Base-by-base conservation (phyloP, 2,888 invertebrate species). In the Aporophyla nigra region DNA sequence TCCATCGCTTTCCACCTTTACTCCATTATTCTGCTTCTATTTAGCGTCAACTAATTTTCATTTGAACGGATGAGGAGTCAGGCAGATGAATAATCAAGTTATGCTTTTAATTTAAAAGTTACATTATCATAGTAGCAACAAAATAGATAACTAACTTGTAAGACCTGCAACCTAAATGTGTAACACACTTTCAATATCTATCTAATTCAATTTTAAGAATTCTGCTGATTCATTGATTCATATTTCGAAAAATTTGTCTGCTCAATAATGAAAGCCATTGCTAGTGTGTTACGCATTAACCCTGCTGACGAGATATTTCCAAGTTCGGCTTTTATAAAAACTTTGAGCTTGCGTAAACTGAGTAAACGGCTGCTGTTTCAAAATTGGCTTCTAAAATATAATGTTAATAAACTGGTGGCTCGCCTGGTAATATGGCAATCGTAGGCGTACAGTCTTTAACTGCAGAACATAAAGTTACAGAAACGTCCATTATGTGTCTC, bases 401-500 rank as follows among this genome's bases (percentile, higher is more conserved):
- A 69, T 40, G n/a, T 40, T 59, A 78, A 40, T 46, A 59, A 71
- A 63, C 68, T 71, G 10, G 62, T 59, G 43, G 56, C 59, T 74
- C 21, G 16, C 19, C 53, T 12, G 6, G 40, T 65, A 73, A 69
- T 68, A 71, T 65, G 68, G 66, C 71, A 84, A 49, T 66, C 73
- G 86, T 82, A 76, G 78, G 82, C 76, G 81, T 53, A 54, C 65
- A 67, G 49, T 82, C 61, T 82, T 51, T 75, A 78, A 51, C 61
- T 40, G n/a, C 58, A 69, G 43, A 24, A 72, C 78, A 76, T 78
- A 72, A 75, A 86, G 74, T 79, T 78, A 79, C 71, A 81, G 71
- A 78, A 80, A 79, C 76, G 76, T 84, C 80, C 71, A 88, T 79
- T 78, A 86, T 76, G 80, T 85, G 74, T 74, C 74, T 78, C 71